Conservation (phyloP, 2,113 vertebrate genomes). For the Ceyx margarethae region DNA sequence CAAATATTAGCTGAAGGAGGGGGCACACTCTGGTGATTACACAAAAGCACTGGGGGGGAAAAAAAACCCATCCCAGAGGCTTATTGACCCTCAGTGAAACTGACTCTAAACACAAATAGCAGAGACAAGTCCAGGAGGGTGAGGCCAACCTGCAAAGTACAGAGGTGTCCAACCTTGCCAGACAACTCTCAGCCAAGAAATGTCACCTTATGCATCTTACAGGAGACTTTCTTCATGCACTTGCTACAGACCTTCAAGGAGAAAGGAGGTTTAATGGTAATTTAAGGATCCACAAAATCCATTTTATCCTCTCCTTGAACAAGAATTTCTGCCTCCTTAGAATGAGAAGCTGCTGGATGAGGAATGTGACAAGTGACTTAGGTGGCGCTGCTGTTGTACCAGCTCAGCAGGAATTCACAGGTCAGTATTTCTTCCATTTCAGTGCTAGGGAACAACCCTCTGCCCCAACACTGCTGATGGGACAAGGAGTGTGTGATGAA, state of each 20-base stretch:
- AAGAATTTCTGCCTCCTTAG: neutral
- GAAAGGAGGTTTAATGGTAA: neutral
- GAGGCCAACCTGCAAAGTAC: neutral
- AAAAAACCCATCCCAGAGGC: neutral
- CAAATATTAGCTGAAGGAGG: conserved; percentile 46
- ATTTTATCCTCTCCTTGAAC: neutral
- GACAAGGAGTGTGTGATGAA: neutral
- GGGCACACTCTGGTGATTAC: neutral
- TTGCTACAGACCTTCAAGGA: neutral
- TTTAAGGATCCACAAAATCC: neutral
- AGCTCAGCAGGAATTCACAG: neutral
- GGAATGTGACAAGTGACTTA: too few species aligned
- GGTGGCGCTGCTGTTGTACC: neutral
- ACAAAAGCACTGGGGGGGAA: neutral
- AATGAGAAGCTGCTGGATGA: neutral
- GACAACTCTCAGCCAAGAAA: neutral
- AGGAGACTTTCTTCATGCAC: neutral
- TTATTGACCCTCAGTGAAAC: neutral
- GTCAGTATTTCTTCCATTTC: neutral
- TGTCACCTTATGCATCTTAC: neutral
- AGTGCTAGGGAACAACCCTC: neutral
- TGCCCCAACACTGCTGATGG: neutral
- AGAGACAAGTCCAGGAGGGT: neutral
- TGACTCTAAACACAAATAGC: neutral
- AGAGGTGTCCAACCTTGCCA: neutral